Evolutionary conservation across 2,113 vertebrate genomes (phyloP).

Genomic region (Amia ocellicauda): DNA sequence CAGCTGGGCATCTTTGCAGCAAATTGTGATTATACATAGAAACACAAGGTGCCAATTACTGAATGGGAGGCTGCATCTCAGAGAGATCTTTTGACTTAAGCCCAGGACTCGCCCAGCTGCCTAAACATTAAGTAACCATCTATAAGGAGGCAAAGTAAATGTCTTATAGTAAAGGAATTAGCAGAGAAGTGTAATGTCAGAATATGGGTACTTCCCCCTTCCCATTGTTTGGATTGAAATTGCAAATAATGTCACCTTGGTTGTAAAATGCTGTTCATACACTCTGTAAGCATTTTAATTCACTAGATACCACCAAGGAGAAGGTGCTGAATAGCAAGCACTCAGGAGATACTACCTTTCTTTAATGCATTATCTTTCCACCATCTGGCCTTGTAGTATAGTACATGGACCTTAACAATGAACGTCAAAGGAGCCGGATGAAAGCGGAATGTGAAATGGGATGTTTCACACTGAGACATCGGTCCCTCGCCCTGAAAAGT

Average conservation of each 20-base stretch:
- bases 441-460: neutral
- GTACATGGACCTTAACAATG: constrained; percentile 2
- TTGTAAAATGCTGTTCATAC: too few species aligned
- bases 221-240: too few species aligned
- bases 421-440: neutral
- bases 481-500: constrained; percentile 3
- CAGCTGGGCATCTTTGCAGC: neutral
- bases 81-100: constrained; percentile 49
- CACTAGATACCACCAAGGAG: neutral
- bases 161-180: constrained; percentile 8
- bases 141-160: constrained; percentile 55
- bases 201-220: too few species aligned
- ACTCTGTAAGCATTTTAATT: neutral
- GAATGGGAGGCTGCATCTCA: constrained; percentile 34
- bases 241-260: too few species aligned
- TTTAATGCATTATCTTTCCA: neutral
- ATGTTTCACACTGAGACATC: neutral
- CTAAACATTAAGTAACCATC: constrained; percentile 46
- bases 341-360: neutral
- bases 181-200: neutral
- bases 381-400: neutral
- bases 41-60: constrained; percentile 52
- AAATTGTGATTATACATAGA: constrained; percentile 42
- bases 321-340: neutral
- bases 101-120: constrained; percentile 30